Evolutionary conservation across 2,113 vertebrate species (phyloP).

Genomic region (Camelus bactrianus): DNA sequence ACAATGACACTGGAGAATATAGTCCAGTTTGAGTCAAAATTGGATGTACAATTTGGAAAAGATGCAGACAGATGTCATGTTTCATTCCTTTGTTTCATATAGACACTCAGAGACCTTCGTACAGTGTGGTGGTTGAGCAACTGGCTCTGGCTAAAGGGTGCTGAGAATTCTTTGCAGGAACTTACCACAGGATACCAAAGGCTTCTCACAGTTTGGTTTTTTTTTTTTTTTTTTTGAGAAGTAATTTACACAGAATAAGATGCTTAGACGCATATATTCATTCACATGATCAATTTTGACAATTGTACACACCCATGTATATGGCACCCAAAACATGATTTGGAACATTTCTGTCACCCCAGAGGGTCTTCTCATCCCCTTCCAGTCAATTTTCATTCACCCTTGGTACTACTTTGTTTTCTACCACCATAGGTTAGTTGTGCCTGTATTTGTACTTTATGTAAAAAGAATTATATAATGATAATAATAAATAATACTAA

Average conservation of each 20-base stretch:
- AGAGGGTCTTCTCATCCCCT: background rate
- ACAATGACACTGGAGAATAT: conserved; percentile 94
- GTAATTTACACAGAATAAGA: conserved; percentile 4
- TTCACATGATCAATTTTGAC: conserved; percentile 13
- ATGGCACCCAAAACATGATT: background rate
- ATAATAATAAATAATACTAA: background rate
- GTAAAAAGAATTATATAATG: background rate
- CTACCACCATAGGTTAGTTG: background rate
- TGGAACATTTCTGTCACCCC: background rate
- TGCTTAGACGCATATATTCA: background rate
- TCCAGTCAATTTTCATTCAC: background rate
- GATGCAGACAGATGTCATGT: conserved; percentile 94
- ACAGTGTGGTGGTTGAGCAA: conserved; percentile 92
- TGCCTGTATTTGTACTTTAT: background rate
- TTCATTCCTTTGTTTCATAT: conserved; percentile 95
- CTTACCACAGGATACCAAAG: conserved; percentile 92
- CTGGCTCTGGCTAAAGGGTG: conserved; percentile 93
- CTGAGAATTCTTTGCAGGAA: conserved; percentile 94
- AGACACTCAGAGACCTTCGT: conserved; percentile 94
- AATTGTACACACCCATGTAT: background rate
- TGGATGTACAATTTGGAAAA: conserved; percentile 95
- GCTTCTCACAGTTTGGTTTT: background rate
- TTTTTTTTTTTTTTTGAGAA: background rate
- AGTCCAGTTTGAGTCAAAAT: conserved; percentile 93
- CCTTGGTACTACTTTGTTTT: background rate